Evolutionary conservation across 2,888 invertebrate species (phyloP).

Genomic region (Drosophila greeni): DNA sequence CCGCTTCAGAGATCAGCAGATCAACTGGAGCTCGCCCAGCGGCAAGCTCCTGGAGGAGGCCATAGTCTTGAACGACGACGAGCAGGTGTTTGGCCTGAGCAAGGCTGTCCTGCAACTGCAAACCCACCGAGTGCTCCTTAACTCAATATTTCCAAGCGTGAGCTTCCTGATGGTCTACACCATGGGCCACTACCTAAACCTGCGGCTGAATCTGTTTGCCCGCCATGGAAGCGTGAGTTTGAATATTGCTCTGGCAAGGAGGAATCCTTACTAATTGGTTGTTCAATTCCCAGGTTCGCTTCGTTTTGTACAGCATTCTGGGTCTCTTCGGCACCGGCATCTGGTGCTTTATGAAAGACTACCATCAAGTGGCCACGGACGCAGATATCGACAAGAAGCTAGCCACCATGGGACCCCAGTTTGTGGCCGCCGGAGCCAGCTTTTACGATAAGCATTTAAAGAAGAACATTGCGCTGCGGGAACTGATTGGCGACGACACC

Average conservation of each 20-base stretch:
- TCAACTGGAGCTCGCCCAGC: slow-evolving; percentile 84
- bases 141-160: slow-evolving; percentile 80
- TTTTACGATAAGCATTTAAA: slow-evolving; percentile 86
- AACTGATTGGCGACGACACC: slow-evolving; percentile 80
- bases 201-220: slow-evolving; percentile 80
- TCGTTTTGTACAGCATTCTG: slow-evolving; percentile 81
- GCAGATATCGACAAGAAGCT: slow-evolving; percentile 82
- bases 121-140: slow-evolving; percentile 81
- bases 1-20: slow-evolving; percentile 81
- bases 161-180: slow-evolving; percentile 81
- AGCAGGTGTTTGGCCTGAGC: slow-evolving; percentile 89
- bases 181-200: slow-evolving; percentile 80
- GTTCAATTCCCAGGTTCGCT: slow-evolving; percentile 65
- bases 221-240: slow-evolving; percentile 79
- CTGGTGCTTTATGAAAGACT: slow-evolving; percentile 84
- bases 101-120: slow-evolving; percentile 84
- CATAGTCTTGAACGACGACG: slow-evolving; percentile 86
- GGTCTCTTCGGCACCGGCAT: slow-evolving; percentile 81
- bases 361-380: slow-evolving; percentile 83
- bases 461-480: slow-evolving; percentile 85
- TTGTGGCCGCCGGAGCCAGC: slow-evolving; percentile 86
- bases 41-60: slow-evolving; percentile 84
- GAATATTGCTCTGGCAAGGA: fast-evolving
- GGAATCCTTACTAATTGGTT: background rate
- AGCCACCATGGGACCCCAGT: slow-evolving; percentile 81